Percentiles rank a stretch among this genome's conserved stretches.
These are phyloP conservation scores for Trichonephila clavipes DNA, from an alignment of 1,140 invertebrate genomes.

Conservation along the genomic window DNA sequence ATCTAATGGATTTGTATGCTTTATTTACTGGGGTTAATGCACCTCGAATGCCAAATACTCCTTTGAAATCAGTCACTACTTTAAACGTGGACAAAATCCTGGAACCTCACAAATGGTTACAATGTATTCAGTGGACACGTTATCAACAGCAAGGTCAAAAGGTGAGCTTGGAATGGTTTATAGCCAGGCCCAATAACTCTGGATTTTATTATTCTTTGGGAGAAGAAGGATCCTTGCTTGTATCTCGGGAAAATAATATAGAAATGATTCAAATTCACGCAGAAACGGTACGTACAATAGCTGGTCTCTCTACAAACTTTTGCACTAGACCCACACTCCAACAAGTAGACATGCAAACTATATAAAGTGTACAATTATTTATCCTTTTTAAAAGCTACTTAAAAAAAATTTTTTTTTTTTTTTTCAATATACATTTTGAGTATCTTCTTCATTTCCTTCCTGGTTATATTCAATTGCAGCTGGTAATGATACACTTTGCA, in stretches of 20 bases:
- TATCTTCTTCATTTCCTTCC: not conserved
- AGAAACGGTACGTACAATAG: not conserved
- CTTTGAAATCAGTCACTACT: not conserved
- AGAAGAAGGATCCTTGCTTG: not conserved
- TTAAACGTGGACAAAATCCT: not conserved
- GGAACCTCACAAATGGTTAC: not conserved
- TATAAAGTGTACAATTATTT: too few species aligned
- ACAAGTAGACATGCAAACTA: not conserved
- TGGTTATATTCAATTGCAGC: not conserved
- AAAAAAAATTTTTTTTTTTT: too few species aligned
- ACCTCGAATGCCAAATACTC: accelerated
- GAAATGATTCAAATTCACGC: not conserved
- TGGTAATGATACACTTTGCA: not conserved
- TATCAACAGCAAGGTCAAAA: not conserved
- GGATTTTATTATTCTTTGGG: not conserved
- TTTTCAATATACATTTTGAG: not conserved
- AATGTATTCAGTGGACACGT: not conserved
- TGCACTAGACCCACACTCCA: not conserved
- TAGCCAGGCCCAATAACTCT: not conserved
- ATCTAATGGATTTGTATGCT: slow-evolving; percentile 17
- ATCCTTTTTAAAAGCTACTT: too few species aligned
- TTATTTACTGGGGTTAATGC: not conserved
- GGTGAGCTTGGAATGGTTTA: not conserved
- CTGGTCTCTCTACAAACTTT: not conserved
- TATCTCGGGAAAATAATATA: not conserved